Conservation (phyloP, 2,113 vertebrate genomes). For the rat (Rattus norvegicus) region GRCr8 NC_086039.1:81479001-81479500, state of each 20-base stretch:
- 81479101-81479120: background rate
- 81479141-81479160: slow-evolving; percentile 8
- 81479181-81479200: background rate
- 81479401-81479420: background rate
- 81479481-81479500: background rate
- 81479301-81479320: background rate
- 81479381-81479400: background rate
- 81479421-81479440: background rate
- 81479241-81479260: background rate
- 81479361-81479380: background rate
- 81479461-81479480: background rate
- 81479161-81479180: slow-evolving; percentile 10
- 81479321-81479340: background rate
- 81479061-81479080: slow-evolving; percentile 10
- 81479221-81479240: background rate
- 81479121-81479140: slow-evolving; percentile 19
- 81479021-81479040: background rate
- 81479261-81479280: background rate
- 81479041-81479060: background rate
- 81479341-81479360: background rate
- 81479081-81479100: background rate
- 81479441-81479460: background rate
- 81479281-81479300: background rate
- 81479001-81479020: background rate
- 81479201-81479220: background rate